These are phyloP conservation scores for Oenanthe oenanthe DNA, from an alignment of 2,113 vertebrate species.

Conservation along the genomic window DNA sequence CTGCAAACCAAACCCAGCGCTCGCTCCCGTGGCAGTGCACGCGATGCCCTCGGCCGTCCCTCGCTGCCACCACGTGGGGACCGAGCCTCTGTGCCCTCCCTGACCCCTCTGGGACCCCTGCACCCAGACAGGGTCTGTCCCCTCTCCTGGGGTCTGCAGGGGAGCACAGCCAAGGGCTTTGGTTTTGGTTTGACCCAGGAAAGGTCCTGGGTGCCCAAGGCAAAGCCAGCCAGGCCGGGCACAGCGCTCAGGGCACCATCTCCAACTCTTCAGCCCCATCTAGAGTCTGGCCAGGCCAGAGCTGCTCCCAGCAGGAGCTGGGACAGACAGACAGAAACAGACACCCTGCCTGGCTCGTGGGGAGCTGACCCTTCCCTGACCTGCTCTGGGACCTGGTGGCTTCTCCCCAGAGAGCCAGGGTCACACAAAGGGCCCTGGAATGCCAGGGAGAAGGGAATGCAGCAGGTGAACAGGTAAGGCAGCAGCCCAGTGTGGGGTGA, in stretches of 20 bases:
- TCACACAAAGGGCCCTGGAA: not conserved
- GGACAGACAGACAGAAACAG: no score
- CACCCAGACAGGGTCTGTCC: not conserved
- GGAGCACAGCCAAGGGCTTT: not conserved
- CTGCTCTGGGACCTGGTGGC: not conserved
- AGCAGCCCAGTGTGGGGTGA: not conserved
- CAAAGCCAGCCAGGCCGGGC: not conserved
- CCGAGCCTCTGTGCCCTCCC: no score
- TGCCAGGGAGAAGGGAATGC: not conserved
- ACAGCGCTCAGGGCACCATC: not conserved
- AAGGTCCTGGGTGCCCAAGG: not conserved
- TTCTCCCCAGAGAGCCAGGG: not conserved
- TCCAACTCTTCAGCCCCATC: slow-evolving; percentile 54
- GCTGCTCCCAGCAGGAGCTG: not conserved
- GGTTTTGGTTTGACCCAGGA: not conserved
- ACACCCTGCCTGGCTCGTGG: not conserved
- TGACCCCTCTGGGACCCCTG: not conserved
- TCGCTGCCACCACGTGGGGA: rapidly evolving
- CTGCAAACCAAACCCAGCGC: not conserved
- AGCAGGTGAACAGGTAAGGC: not conserved
- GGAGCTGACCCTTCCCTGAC: not conserved
- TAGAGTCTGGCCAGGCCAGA: slow-evolving; percentile 28
- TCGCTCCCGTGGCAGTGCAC: not conserved
- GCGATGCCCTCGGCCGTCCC: not conserved
- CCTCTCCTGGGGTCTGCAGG: not conserved